Evolutionary conservation across 2,888 invertebrate species (phyloP).

Genomic region (Unio pictorum): DNA sequence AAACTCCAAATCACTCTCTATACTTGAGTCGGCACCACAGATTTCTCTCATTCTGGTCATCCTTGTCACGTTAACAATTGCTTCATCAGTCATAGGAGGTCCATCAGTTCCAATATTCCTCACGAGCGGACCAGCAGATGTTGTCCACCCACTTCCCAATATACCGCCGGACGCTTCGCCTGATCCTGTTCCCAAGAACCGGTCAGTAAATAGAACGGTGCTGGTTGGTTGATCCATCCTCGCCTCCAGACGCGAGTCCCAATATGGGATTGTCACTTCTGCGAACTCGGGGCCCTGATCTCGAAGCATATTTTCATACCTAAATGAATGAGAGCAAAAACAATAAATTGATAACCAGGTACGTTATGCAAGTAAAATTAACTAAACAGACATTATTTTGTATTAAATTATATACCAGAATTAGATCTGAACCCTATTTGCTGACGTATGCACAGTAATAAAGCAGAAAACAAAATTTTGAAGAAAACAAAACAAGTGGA

Average conservation of each 20-base stretch:
- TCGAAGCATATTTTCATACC: constrained; percentile 54
- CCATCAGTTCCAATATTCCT: constrained; percentile 50
- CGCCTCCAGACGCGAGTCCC: constrained; percentile 51
- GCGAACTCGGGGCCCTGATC: constrained; percentile 46
- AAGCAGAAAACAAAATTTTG: too few relatives aligned
- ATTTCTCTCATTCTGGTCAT: constrained; percentile 22
- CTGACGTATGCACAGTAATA: too few relatives aligned
- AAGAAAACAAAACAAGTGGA: too few relatives aligned
- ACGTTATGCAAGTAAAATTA: background rate
- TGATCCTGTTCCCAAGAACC: constrained; percentile 44
- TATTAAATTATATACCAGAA: background rate
- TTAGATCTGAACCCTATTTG: too few relatives aligned
- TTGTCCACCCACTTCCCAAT: constrained; percentile 45
- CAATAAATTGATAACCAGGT: background rate
- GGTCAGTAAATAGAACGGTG: constrained; percentile 47
- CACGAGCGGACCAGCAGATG: constrained; percentile 39
- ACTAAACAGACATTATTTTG: background rate
- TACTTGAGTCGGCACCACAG: constrained; percentile 38
- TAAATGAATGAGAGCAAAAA: constrained; percentile 11
- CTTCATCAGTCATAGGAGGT: constrained; percentile 33
- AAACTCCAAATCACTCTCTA: constrained; percentile 43
- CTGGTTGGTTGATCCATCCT: constrained; percentile 22
- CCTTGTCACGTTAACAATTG: constrained; percentile 36
- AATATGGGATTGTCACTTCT: constrained; percentile 52
- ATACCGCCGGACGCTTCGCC: constrained; percentile 49